Percentiles rank a stretch among this genome's conserved stretches.
Conservation (phyloP, 2,888 invertebrate species). For the Rhaphigaster nebulosa region DNA sequence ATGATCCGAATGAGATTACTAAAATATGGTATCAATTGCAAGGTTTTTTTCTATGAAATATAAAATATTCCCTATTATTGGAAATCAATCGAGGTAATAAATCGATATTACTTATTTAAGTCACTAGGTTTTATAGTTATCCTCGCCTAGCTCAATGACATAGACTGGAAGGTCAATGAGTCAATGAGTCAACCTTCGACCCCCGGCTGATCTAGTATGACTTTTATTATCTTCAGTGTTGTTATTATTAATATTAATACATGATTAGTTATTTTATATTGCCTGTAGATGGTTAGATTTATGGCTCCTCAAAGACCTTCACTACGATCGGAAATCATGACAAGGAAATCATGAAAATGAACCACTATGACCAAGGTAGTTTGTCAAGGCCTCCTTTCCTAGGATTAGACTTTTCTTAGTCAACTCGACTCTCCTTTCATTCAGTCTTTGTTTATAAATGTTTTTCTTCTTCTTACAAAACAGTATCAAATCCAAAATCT, state of each 20-base stretch:
- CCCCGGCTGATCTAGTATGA: background rate
- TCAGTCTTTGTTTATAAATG: background rate
- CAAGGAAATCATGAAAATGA: conserved; percentile 48
- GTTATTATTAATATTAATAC: background rate
- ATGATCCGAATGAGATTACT: too few species aligned
- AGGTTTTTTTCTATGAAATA: too few species aligned
- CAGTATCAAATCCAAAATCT: background rate
- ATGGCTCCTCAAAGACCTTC: conserved; percentile 10
- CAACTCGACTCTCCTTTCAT: background rate
- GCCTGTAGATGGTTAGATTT: background rate
- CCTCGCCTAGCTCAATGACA: background rate
- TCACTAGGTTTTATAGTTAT: background rate
- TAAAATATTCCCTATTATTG: too few species aligned
- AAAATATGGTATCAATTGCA: too few species aligned
- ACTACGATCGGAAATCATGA: conserved; percentile 15
- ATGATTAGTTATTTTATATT: conserved; percentile 24
- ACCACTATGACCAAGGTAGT: conserved; percentile 15
- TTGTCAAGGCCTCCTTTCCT: background rate
- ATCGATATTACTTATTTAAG: too few species aligned
- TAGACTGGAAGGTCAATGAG: background rate
- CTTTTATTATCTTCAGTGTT: background rate
- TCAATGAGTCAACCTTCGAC: background rate
- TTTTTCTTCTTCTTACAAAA: background rate
- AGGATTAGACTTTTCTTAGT: background rate
- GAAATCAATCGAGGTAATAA: too few species aligned